Evolutionary conservation across 2,888 invertebrate genomes (phyloP).

Genomic region (Amorpha juglandis): DNA sequence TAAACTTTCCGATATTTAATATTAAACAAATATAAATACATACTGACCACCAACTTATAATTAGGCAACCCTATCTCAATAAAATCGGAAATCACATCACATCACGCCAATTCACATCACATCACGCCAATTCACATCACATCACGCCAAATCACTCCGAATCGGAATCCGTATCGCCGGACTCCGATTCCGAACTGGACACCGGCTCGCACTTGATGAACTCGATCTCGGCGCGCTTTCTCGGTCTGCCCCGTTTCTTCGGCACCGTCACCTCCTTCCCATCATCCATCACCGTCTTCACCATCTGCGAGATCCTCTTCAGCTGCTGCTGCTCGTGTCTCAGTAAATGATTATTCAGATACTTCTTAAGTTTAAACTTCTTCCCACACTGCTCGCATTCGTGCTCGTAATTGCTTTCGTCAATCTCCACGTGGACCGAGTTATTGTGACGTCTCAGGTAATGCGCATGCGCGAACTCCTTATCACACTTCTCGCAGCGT

Average conservation of each 20-base stretch:
- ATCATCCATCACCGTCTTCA: constrained; percentile 72
- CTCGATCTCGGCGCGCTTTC: constrained; percentile 67
- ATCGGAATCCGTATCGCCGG: constrained; percentile 31
- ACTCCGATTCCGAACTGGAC: constrained; percentile 57
- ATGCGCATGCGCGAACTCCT: constrained; percentile 76
- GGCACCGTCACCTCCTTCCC: constrained; percentile 48
- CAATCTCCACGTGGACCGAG: constrained; percentile 70
- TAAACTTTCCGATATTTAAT: background rate
- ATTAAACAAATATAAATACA: background rate
- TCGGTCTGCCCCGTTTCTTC: constrained; percentile 52
- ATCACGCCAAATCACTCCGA: constrained; percentile 37
- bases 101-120: background rate
- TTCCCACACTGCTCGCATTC: constrained; percentile 75
- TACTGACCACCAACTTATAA: constrained; percentile 18
- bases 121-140: constrained; percentile 29
- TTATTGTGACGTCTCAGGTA: constrained; percentile 70
- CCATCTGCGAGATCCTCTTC: constrained; percentile 74
- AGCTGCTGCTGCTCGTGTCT: constrained; percentile 77
- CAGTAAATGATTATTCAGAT: constrained; percentile 72
- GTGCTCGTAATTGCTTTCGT: constrained; percentile 69
- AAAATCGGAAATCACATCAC: background rate
- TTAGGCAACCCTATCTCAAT: background rate
- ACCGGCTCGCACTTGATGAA: constrained; percentile 79
- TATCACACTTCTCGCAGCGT: constrained; percentile 73
- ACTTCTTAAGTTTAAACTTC: constrained; percentile 74